A percentile compares a stretch with the other conserved stretches of the same genome.
These are phyloP conservation scores for Drosophila birchii DNA, from an alignment of 2,888 invertebrate species.

Conservation along the genomic window DNA sequence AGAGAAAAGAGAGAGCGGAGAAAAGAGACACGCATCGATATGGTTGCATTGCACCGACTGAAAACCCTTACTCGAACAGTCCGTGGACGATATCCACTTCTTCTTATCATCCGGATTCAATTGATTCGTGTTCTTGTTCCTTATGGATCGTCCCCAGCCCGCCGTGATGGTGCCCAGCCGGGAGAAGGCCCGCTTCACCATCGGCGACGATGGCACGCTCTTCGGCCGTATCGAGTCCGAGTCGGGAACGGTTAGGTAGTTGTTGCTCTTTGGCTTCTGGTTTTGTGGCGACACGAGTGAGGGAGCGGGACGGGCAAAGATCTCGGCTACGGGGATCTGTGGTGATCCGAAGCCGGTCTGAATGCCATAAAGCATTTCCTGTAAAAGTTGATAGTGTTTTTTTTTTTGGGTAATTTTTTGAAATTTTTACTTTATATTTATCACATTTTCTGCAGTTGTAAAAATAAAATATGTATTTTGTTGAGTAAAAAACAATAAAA, in stretches of 20 bases:
- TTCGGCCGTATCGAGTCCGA: conserved; percentile 94
- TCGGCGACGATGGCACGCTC: conserved; percentile 96
- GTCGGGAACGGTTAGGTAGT: conserved; percentile 96
- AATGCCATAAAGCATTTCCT: conserved; percentile 97
- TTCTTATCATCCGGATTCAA: conserved; percentile 94
- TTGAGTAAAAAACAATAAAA: too few species aligned
- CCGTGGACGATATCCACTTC: conserved; percentile 96
- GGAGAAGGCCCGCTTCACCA: conserved; percentile 97
- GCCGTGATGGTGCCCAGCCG: conserved; percentile 95
- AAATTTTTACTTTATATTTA: too few species aligned
- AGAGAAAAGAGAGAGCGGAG: conserved; percentile 44
- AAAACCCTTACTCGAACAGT: conserved; percentile 92
- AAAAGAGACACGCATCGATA: conserved; percentile 83
- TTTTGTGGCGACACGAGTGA: conserved; percentile 94
- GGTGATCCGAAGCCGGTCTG: conserved; percentile 97
- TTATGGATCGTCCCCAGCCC: conserved; percentile 94
- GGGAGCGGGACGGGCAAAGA: conserved; percentile 93
- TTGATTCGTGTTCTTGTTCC: conserved; percentile 93
- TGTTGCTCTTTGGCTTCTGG: conserved; percentile 94
- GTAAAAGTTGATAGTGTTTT: conserved; percentile 70
- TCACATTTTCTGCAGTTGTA: too few species aligned
- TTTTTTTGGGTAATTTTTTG: too few species aligned
- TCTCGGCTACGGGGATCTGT: conserved; percentile 95
- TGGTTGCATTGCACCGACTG: conserved; percentile 77
- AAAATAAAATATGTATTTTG: too few species aligned